These are phyloP conservation scores for Tubulanus polymorphus DNA, from an alignment of 2,888 invertebrate genomes.

Conservation along the genomic window DNA sequence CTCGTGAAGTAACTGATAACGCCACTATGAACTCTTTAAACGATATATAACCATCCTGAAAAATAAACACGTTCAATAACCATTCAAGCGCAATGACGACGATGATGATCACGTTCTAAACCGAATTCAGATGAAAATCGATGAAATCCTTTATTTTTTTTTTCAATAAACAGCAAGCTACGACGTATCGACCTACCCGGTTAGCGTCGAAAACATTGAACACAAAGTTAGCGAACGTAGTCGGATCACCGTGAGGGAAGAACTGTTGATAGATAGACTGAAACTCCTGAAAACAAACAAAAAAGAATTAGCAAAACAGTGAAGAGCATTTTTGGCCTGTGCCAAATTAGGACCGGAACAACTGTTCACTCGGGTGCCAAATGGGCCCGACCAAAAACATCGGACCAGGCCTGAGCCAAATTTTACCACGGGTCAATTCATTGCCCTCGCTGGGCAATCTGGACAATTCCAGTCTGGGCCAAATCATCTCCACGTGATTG, in stretches of 20 bases:
- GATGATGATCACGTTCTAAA: too few species aligned
- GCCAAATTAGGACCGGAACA: too few species aligned
- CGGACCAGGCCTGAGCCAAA: too few species aligned
- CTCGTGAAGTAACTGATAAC: constrained; percentile 95
- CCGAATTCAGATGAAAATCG: constrained; percentile 1
- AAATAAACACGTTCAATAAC: constrained; percentile 10
- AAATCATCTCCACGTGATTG: too few species aligned
- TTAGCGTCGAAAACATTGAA: constrained; percentile 99
- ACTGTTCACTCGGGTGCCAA: too few species aligned
- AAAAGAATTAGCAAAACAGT: neutral
- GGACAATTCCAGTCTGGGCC: too few species aligned
- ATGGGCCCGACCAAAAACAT: too few species aligned
- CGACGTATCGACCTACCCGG: constrained; percentile 70
- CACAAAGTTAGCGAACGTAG: constrained; percentile 95
- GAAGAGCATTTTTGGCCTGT: too few species aligned
- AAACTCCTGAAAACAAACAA: constrained; percentile 73
- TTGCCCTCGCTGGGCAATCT: too few species aligned
- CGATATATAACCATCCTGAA: constrained; percentile 96
- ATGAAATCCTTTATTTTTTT: neutral
- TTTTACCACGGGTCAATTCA: too few species aligned
- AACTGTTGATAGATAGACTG: constrained; percentile 99
- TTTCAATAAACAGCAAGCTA: neutral
- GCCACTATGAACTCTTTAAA: constrained; percentile 99
- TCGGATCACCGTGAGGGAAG: constrained; percentile 98
- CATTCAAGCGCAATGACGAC: too few species aligned